Conservation (phyloP, 1,140 invertebrate genomes). For the Drosophila insularis region DNA sequence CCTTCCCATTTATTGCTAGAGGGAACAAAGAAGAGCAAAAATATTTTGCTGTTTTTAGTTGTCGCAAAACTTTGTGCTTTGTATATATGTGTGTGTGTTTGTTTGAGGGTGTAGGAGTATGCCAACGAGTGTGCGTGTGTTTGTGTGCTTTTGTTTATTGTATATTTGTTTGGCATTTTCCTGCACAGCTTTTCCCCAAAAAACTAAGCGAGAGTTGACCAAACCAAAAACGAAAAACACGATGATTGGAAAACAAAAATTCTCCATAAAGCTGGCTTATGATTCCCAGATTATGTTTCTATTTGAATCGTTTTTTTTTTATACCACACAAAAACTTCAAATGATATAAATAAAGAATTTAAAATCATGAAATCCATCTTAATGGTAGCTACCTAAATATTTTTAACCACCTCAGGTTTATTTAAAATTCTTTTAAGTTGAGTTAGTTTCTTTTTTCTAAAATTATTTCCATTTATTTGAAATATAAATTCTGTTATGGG, state of each 20-base stretch:
- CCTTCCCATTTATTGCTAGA: background rate
- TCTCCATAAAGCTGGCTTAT: conserved; percentile 5
- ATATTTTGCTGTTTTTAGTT: conserved; percentile 79
- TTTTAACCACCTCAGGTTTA: no score
- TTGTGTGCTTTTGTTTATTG: conserved; percentile 66
- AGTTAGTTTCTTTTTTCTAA: no score
- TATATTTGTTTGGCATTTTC: conserved; percentile 71
- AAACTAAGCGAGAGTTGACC: conserved; percentile 56
- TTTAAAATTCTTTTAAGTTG: no score
- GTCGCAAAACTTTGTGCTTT: conserved; percentile 70
- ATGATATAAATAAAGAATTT: no score
- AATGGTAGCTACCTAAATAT: no score
- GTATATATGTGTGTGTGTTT: conserved; percentile 1
- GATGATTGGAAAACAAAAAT: conserved; percentile 23
- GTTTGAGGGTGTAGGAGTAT: conserved; percentile 8
- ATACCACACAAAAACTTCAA: background rate
- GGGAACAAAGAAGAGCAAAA: conserved; percentile 67
- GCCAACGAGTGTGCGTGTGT: conserved; percentile 27
- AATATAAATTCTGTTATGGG: no score
- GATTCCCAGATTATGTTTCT: background rate
- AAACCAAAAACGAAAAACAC: conserved; percentile 33
- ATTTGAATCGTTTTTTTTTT: background rate
- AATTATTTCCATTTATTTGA: no score
- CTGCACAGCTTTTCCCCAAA: conserved; percentile 54
- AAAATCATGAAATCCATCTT: no score